Base-by-base conservation (phyloP, 1,140 invertebrate genomes). In the Lysiphlebus fabarum region DNA sequence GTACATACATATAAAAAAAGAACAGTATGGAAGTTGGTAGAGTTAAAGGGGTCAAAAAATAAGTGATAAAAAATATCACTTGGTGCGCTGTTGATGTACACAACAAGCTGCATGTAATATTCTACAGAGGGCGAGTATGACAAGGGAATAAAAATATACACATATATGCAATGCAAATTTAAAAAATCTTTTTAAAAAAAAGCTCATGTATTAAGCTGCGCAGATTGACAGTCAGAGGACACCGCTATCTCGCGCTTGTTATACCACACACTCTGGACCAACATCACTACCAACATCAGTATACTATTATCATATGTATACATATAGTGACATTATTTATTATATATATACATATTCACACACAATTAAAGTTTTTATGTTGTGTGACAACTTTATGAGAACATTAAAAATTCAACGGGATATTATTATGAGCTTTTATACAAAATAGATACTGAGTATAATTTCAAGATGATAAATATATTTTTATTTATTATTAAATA, bases 191-290 rank as follows among this genome's bases (percentile, higher is more conserved):
- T 75, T 77, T 77, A 76, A 26, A 26, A 26, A 26, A 26, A 26
- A 75, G 71, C 73, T 74, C 72, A 71, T 67, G 70, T 76, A 73
- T 70, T 72, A 54, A 64, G 57, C 56, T 47, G 43, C 48, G 44
- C 12, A 12, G 36, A 45, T 8, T 59, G 58, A 49, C 63, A 65
- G 69, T 65, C 63, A 61, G 67, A 65, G 64, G 65, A 70, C 69
- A 69, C 55, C 56, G 47, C 55, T 58, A 58, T 49, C 47, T 59
- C 48, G 53, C 47, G 50, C 58, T n/a, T 49, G 42, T 55, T 54
- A 36, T 40, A 43, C 44, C 56, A 61, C 57, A 53, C 47, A 59
- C 34, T n/a, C n/a, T 53, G 48, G 41, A 7, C 42, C 53, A 43
- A 17, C 11, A 38, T 51, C 7, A 17, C 37, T 26, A 11, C 17